Evolutionary conservation across 2,888 invertebrate genomes (phyloP).

Genomic region (Noctua comes): DNA sequence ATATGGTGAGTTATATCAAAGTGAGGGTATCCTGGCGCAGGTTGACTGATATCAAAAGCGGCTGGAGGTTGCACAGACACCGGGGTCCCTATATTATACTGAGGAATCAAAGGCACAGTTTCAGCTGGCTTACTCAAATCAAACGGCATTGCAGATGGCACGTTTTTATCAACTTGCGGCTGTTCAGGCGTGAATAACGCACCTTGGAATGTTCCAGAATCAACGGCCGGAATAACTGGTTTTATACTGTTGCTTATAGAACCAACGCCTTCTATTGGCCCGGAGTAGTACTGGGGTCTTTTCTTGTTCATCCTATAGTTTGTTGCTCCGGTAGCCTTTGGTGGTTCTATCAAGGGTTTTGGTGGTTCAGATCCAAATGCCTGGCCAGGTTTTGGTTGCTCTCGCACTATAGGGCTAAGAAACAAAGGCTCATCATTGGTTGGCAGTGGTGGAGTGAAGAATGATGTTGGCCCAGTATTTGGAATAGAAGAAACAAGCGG

Average conservation of each 20-base stretch:
- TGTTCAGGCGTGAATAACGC: constrained; percentile 79
- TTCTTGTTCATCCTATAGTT: constrained; percentile 86
- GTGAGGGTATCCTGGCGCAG: constrained; percentile 36
- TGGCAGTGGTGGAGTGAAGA: constrained; percentile 19
- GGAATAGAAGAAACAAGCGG: constrained; percentile 5
- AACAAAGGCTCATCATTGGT: constrained; percentile 63
- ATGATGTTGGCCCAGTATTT: constrained; percentile 18
- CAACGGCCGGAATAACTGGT: constrained; percentile 76
- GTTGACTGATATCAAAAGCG: constrained; percentile 36
- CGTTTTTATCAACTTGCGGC: constrained; percentile 34
- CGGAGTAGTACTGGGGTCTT: constrained; percentile 87
- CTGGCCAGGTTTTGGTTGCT: constrained; percentile 21
- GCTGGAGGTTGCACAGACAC: constrained; percentile 22
- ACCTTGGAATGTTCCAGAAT: constrained; percentile 75
- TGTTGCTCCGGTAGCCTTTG: constrained; percentile 77
- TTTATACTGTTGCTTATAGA: constrained; percentile 83
- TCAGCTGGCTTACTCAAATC: constrained; percentile 68
- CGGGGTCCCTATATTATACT: constrained; percentile 61
- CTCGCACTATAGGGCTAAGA: constrained; percentile 60
- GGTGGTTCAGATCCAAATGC: constrained; percentile 64
- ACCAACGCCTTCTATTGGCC: constrained; percentile 86
- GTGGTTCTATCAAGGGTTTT: constrained; percentile 79
- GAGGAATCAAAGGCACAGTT: constrained; percentile 50
- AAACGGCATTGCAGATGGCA: constrained; percentile 61
- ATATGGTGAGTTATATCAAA: constrained; percentile 55